Evolutionary conservation across 2,113 vertebrate genomes (phyloP).

Genomic region (Protobothrops flavoviridis): DNA sequence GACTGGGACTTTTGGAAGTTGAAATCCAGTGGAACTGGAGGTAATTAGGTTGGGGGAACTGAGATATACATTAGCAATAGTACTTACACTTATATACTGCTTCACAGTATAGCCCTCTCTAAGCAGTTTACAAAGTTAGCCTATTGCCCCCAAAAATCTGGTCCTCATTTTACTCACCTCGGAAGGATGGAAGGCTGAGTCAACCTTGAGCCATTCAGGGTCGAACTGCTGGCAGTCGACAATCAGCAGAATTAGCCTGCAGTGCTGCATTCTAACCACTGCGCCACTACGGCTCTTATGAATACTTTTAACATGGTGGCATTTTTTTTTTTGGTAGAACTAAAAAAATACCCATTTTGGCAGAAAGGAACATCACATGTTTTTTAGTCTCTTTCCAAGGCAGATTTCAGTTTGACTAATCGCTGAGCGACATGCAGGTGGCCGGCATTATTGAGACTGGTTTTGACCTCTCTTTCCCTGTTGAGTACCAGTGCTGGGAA

Average conservation of each 20-base stretch:
- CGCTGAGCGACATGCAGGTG: slow-evolving; percentile 31
- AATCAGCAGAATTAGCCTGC: not conserved
- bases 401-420: slow-evolving; percentile 39
- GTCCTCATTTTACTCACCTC: not conserved
- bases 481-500: slow-evolving; percentile 12
- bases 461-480: slow-evolving; percentile 28
- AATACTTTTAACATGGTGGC: not conserved
- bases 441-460: slow-evolving; percentile 36
- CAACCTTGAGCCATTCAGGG: not conserved
- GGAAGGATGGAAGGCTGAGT: not conserved
- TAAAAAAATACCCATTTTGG: not conserved
- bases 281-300: not conserved
- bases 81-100: not conserved
- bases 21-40: not conserved
- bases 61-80: not conserved
- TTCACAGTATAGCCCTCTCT: not conserved
- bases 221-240: not conserved
- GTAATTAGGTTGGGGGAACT: not conserved
- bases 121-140: not conserved
- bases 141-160: not conserved
- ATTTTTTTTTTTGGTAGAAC: not conserved
- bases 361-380: slow-evolving; percentile 20
- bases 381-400: slow-evolving; percentile 42
- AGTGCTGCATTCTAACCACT: not conserved
- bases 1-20: not conserved